phyloP scores from a whole-genome alignment of 2,113 vertebrate species.

The Podocnemis expansa region DNA sequence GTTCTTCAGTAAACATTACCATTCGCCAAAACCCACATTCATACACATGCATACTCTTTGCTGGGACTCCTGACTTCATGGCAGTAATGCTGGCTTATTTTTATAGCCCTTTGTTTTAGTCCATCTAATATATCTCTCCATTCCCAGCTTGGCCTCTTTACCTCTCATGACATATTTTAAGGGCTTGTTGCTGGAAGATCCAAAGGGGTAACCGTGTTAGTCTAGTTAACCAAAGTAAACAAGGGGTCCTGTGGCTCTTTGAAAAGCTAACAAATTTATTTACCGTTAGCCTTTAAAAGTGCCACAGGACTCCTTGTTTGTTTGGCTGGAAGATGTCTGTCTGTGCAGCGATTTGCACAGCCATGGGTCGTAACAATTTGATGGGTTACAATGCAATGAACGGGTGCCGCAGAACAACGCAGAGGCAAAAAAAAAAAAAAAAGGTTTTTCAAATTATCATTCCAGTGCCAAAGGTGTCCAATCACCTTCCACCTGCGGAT shows the following conservation, averaged over 20 bases:
- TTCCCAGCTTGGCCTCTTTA: constrained; percentile 38
- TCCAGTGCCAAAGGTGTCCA: constrained; percentile 61
- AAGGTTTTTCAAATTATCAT: constrained; percentile 71
- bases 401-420: constrained; percentile 30
- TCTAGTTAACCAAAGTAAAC: no score
- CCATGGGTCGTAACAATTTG: background rate
- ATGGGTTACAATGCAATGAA: constrained; percentile 51
- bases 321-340: constrained; percentile 26
- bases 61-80: constrained; percentile 58
- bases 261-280: no score
- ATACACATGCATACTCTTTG: constrained; percentile 33
- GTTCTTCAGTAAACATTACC: constrained; percentile 4
- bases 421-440: constrained; percentile 44
- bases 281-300: no score
- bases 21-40: constrained; percentile 53
- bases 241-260: no score
- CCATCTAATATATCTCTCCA: constrained; percentile 20
- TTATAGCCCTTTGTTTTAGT: constrained; percentile 22
- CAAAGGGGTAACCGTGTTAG: no score
- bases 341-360: constrained; percentile 7
- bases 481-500: constrained; percentile 68
- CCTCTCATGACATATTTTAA: constrained; percentile 53
- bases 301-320: no score
- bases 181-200: constrained; percentile 43
- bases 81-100: constrained; percentile 28